Evolutionary conservation across 2,113 vertebrate species (phyloP).

Genomic region (Vulpes vulpes): DNA sequence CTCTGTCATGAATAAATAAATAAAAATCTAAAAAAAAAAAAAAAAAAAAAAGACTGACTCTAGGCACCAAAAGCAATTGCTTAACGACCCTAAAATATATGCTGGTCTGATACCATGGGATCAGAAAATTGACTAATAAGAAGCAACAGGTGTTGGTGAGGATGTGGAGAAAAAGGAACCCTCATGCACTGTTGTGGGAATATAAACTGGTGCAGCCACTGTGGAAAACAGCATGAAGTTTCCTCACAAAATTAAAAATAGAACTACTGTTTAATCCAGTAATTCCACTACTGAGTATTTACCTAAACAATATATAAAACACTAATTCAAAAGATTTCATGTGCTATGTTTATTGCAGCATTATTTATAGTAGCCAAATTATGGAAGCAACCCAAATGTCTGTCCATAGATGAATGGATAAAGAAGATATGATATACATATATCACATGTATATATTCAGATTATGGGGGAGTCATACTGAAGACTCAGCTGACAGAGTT

Average conservation of each 20-base stretch:
- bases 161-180: neutral
- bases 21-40: no score
- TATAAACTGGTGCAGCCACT: neutral
- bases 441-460: no score
- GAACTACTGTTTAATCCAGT: neutral
- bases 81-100: slow-evolving; percentile 5
- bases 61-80: neutral
- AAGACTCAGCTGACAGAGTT: neutral
- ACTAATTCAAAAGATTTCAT: neutral
- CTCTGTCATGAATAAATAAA: no score
- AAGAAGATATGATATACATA: neutral
- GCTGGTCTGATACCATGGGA: neutral
- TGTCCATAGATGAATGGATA: neutral
- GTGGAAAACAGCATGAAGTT: neutral
- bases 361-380: neutral
- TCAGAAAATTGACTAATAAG: neutral
- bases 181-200: neutral
- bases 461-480: neutral
- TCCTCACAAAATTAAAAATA: neutral
- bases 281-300: neutral
- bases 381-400: neutral
- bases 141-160: neutral
- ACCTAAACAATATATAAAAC: neutral
- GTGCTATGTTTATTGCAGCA: neutral
- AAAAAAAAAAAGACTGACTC: neutral